phyloP scores from a whole-genome alignment of 1,140 invertebrate genomes.

The Hyposmocoma kahamanoa region DNA sequence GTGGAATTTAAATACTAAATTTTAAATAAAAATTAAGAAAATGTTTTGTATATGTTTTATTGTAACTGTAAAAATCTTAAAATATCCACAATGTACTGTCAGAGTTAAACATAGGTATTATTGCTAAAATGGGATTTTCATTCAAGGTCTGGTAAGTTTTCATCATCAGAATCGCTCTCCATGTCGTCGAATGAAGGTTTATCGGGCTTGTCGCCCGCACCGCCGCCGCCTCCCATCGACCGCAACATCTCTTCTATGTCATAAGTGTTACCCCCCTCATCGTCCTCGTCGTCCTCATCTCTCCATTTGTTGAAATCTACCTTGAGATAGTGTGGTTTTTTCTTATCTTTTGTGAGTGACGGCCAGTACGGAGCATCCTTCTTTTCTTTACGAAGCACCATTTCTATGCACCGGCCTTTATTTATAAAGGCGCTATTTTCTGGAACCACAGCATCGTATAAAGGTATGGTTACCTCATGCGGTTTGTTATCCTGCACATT shows the following conservation, averaged over 20 bases:
- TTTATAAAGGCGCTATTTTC: conserved; percentile 82
- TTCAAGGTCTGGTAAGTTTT: conserved; percentile 66
- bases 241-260: conserved; percentile 54
- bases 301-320: conserved; percentile 98
- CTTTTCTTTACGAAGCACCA: conserved; percentile 79
- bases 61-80: conserved; percentile 68
- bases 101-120: conserved; percentile 41
- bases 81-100: conserved; percentile 59
- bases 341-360: conserved; percentile 88
- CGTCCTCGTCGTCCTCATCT: conserved; percentile 83
- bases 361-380: conserved; percentile 88
- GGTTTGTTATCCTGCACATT: conserved; percentile 88
- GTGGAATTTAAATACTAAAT: too few relatives aligned
- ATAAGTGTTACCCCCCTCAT: conserved; percentile 27
- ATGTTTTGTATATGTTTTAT: too few relatives aligned
- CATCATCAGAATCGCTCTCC: conserved; percentile 64
- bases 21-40: too few relatives aligned
- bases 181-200: conserved; percentile 63
- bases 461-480: conserved; percentile 89
- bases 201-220: conserved; percentile 38
- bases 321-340: conserved; percentile 96
- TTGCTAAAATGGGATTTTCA: conserved; percentile 34
- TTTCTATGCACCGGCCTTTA: conserved; percentile 86
- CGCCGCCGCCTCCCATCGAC: conserved; percentile 43
- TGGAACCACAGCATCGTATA: conserved; percentile 87